Conservation (phyloP, 2,888 invertebrate species). For the Linyphia triangularis region DNA sequence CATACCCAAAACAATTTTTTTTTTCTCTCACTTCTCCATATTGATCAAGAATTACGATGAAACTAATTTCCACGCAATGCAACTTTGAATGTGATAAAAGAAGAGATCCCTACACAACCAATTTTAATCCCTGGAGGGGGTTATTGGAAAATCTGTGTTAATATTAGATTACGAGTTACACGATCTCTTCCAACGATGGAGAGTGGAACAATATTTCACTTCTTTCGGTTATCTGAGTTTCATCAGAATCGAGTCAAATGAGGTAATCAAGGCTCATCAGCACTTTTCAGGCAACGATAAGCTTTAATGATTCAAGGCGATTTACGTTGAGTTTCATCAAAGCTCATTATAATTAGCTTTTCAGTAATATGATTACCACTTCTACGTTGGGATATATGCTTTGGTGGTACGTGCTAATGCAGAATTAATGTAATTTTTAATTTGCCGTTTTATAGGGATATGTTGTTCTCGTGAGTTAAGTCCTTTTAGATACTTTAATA, state of each 20-base stretch:
- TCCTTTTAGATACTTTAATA: conserved; percentile 11
- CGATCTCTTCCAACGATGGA: background rate
- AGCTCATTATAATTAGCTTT: conserved; percentile 46
- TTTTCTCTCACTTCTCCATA: background rate
- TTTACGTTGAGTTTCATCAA: conserved; percentile 11
- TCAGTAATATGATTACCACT: conserved; percentile 38
- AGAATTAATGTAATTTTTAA: conserved; percentile 32
- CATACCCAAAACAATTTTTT: background rate
- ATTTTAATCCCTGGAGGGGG: background rate
- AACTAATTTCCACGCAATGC: background rate
- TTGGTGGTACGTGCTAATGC: background rate
- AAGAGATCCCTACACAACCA: background rate
- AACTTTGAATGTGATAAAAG: background rate
- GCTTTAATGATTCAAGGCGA: conserved; percentile 38
- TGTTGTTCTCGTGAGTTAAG: background rate
- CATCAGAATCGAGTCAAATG: conserved; percentile 23
- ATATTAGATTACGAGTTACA: background rate
- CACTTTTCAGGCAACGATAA: conserved; percentile 15
- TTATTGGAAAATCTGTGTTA: background rate
- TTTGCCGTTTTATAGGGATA: background rate
- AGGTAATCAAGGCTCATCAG: conserved; percentile 43
- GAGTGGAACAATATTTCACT: background rate
- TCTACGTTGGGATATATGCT: background rate
- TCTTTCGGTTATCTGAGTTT: conserved; percentile 14
- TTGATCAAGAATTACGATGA: background rate